Evolutionary conservation across 2,888 invertebrate genomes (phyloP).

Genomic region (Nephrocerus scutellatus): DNA sequence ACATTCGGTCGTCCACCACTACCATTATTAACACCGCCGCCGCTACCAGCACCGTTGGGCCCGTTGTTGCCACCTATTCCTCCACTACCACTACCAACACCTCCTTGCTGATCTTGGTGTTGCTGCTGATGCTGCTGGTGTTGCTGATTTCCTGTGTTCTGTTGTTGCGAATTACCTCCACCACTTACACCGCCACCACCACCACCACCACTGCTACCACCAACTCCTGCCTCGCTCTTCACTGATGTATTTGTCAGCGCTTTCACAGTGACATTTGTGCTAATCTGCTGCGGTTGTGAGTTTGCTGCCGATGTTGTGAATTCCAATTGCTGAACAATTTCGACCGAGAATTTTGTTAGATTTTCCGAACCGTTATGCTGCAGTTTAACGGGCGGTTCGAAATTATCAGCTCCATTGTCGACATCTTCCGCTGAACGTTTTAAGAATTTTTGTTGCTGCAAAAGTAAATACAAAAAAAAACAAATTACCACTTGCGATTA

Average conservation of each 20-base stretch:
- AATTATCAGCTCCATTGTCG: slow-evolving; percentile 47
- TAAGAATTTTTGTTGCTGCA: slow-evolving; percentile 78
- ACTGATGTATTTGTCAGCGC: slow-evolving; percentile 60
- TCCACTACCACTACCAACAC: slow-evolving; percentile 15
- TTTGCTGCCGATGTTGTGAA: slow-evolving; percentile 83
- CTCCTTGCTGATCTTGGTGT: slow-evolving; percentile 18
- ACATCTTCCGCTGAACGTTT: slow-evolving; percentile 64
- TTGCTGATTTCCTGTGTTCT: too few relatives aligned
- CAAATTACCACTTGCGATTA: too few relatives aligned
- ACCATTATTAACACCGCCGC: slow-evolving; percentile 19
- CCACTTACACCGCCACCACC: slow-evolving; percentile 20
- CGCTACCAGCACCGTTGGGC: slow-evolving; percentile 21
- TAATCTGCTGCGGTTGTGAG: slow-evolving; percentile 82
- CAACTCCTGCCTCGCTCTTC: slow-evolving; percentile 45
- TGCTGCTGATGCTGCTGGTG: slow-evolving; percentile 17
- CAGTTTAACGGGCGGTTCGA: slow-evolving; percentile 70
- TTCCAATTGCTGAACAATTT: slow-evolving; percentile 86
- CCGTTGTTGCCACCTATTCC: slow-evolving; percentile 16
- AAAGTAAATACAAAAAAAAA: slow-evolving; percentile 19
- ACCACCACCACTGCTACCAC: slow-evolving; percentile 30
- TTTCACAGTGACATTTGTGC: slow-evolving; percentile 87
- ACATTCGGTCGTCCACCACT: slow-evolving; percentile 32
- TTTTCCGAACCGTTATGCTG: slow-evolving; percentile 49
- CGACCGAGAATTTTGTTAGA: slow-evolving; percentile 77
- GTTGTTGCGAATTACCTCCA: slow-evolving; percentile 14